These are phyloP conservation scores for Coracopsis vasa DNA, from an alignment of 2,113 vertebrate species.

Conservation along the genomic window DNA sequence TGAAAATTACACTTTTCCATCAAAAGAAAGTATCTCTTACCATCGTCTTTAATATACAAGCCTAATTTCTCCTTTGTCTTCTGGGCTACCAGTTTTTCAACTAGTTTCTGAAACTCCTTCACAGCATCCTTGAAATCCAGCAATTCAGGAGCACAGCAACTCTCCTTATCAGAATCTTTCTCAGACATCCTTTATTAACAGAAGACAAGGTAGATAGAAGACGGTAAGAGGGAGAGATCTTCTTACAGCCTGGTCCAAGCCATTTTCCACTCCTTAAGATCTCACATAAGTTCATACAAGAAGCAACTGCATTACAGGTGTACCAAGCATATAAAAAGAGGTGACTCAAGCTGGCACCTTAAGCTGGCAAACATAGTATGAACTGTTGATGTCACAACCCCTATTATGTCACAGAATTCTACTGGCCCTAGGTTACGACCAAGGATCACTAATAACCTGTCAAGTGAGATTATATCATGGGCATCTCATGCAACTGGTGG, in stretches of 20 bases:
- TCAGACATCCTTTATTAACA: constrained; percentile 19
- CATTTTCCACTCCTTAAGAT: background rate
- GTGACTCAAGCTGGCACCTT: background rate
- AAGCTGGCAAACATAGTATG: background rate
- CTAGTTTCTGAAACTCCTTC: constrained; percentile 54
- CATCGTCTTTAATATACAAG: constrained; percentile 40
- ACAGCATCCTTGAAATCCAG: constrained; percentile 56
- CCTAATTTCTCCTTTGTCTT: constrained; percentile 66
- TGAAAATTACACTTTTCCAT: background rate
- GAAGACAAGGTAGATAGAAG: background rate
- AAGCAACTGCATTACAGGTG: background rate
- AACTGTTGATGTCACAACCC: constrained; percentile 52
- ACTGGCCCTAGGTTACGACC: background rate
- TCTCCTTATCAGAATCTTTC: background rate
- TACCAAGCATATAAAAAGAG: background rate
- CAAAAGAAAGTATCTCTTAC: constrained; percentile 32
- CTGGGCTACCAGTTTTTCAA: constrained; percentile 45
- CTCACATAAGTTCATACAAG: background rate
- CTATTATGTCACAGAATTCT: constrained; percentile 30
- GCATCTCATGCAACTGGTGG: background rate
- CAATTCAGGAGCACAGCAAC: background rate
- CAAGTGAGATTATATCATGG: background rate
- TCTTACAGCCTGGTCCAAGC: background rate
- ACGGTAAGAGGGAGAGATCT: background rate
- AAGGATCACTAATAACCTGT: background rate